Base-by-base conservation (phyloP, 2,888 invertebrate genomes). In the Lithophane leautieri region DNA sequence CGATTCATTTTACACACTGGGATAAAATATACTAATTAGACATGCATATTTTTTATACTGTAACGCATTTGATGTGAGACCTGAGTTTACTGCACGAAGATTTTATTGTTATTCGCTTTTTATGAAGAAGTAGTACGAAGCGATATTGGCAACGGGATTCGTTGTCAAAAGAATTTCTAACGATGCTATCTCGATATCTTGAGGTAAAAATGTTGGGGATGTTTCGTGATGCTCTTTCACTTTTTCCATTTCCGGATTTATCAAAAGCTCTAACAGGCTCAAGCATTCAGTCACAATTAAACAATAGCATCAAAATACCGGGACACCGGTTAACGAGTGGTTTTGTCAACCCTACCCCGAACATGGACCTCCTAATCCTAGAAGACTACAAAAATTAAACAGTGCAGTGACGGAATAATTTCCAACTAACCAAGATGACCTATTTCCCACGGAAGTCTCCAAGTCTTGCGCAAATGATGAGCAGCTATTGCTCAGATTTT, bases 11-110 rank as follows among this genome's bases (percentile, higher is more conserved):
- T 91, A 89, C 87, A 87, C 83, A 88, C 86, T 76, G 73, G 78
- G 84, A 91, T 91, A 89, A 91, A 91, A 89, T 78, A 86, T 86
- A 90, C 90, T 93, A 92, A 94, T 94, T 93, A 90, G 90, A 88
- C 86, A 89, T 91, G 90, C 90, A 89, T 78, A 86, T 87, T 90
- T 87, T 83, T 86, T 87, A 78, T 86, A 78, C 56, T 83, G 78
- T 79, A 83, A 81, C 78, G 80, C 84, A 86, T 85, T 85, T 73
- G 82, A 89, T 84, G 77, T 84, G 83, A 79, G 75, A 81, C 74
- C 80, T 76, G 78, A 72, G 82, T 86, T 85, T 85, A 87, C 70
- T 82, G 79, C 80, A 76, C 72, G 86, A 85, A 81, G 69, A 80
- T 87, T 90, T 85, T 85, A 84, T 78, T 83, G 70, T 75, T 74